These are phyloP conservation scores for Pelodytes ibericus DNA, from an alignment of 2,797 vertebrate genomes.

Conservation along the genomic window DNA sequence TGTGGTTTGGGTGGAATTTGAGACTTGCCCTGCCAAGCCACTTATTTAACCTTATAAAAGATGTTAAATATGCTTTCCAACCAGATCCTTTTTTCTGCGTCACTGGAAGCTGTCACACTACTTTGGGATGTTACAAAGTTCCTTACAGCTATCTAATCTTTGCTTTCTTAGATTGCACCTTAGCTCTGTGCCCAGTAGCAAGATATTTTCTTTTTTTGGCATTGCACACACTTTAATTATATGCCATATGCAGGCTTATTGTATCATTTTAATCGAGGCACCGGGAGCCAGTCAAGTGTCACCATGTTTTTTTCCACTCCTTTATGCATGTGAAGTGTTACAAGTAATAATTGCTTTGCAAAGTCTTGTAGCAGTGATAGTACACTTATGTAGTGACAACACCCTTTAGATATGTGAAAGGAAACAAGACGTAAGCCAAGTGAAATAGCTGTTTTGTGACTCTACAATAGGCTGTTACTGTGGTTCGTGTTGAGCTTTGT, in stretches of 20 bases:
- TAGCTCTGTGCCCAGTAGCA: slow-evolving; percentile 1
- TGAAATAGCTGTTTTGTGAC: not conserved
- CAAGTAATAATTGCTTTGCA: slow-evolving; percentile 1
- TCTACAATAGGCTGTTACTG: not conserved
- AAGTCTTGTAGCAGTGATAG: slow-evolving; percentile 1
- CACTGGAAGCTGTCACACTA: slow-evolving; percentile 13
- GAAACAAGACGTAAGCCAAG: not conserved
- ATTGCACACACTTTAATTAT: not conserved
- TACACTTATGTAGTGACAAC: slow-evolving; percentile 6
- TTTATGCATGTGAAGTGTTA: slow-evolving; percentile 3
- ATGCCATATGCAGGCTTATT: slow-evolving; percentile 2
- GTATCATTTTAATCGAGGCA: not conserved
- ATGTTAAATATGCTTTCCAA: slow-evolving; percentile 25
- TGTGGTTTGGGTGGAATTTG: slow-evolving; percentile 55
- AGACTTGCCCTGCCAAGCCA: slow-evolving; percentile 47
- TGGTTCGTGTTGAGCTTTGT: not conserved
- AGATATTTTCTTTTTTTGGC: not conserved
- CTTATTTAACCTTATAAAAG: slow-evolving; percentile 46
- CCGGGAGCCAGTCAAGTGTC: slow-evolving; percentile 1
- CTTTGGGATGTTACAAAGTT: not conserved
- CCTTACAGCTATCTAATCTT: not conserved
- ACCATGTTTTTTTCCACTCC: not conserved
- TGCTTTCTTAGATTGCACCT: slow-evolving; percentile 19
- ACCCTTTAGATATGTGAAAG: slow-evolving; percentile 17
- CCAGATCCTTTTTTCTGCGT: slow-evolving; percentile 6